Percentiles rank a stretch among this genome's conserved stretches.
phyloP scores from a whole-genome alignment of 2,888 invertebrate genomes.

The Anoncus sp. region DNA sequence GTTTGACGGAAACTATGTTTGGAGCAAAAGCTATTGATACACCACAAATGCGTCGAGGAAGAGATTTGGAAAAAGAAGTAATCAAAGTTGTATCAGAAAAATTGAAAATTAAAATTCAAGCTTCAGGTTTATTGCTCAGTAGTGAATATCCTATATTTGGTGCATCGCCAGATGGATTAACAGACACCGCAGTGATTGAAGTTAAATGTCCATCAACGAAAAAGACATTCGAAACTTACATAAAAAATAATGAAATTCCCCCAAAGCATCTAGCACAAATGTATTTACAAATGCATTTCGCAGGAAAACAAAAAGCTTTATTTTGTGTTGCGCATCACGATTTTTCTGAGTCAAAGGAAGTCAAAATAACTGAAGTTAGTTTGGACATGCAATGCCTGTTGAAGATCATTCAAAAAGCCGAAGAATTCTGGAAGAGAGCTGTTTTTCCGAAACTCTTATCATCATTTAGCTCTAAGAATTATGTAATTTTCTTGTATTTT shows the following conservation, averaged over 20 bases:
- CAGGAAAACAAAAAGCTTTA: slow-evolving; percentile 40
- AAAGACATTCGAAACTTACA: slow-evolving; percentile 25
- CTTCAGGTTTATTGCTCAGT: slow-evolving; percentile 13
- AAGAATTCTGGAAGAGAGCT: neutral
- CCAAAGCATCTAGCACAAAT: slow-evolving; percentile 44
- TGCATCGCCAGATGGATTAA: slow-evolving; percentile 42
- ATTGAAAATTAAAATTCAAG: slow-evolving; percentile 25
- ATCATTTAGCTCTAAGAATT: slow-evolving; percentile 19
- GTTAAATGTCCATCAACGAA: slow-evolving; percentile 48
- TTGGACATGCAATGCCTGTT: slow-evolving; percentile 13
- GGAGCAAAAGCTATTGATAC: slow-evolving; percentile 44
- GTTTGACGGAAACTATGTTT: slow-evolving; percentile 33
- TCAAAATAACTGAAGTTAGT: slow-evolving; percentile 11
- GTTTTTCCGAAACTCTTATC: slow-evolving; percentile 38
- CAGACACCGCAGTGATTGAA: slow-evolving; percentile 27
- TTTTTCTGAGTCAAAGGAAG: neutral
- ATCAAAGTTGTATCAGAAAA: slow-evolving; percentile 1
- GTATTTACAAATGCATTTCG: slow-evolving; percentile 52
- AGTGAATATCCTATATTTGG: slow-evolving; percentile 19
- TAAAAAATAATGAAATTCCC: slow-evolving; percentile 6
- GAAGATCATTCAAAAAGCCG: slow-evolving; percentile 1
- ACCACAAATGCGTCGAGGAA: slow-evolving; percentile 45
- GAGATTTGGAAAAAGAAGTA: slow-evolving; percentile 41
- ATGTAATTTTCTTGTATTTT: neutral
- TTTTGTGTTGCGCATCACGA: slow-evolving; percentile 49